Evolutionary conservation across 2,888 invertebrate species (phyloP).

Genomic region (Spodoptera exigua): DNA sequence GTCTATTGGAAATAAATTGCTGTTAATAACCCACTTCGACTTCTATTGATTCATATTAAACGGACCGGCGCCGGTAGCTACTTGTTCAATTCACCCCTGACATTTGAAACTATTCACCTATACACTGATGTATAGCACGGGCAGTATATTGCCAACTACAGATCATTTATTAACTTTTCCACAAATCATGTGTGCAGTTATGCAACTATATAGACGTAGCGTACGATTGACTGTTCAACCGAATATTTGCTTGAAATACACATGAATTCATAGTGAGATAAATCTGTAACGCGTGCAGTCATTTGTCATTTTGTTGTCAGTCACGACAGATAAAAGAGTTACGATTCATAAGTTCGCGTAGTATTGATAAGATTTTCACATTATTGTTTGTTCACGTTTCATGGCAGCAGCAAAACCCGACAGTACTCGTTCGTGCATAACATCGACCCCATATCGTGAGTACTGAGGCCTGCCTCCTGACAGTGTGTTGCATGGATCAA

Average conservation of each 20-base stretch:
- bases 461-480: constrained; percentile 62
- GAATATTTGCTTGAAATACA: constrained; percentile 1
- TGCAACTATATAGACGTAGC: constrained; percentile 35
- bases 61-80: constrained; percentile 71
- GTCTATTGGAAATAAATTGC: constrained; percentile 77
- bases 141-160: constrained; percentile 6
- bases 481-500: constrained; percentile 58
- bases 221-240: constrained; percentile 26
- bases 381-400: constrained; percentile 68
- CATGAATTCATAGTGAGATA: constrained; percentile 31
- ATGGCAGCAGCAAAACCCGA: constrained; percentile 75
- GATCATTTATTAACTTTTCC: constrained; percentile 20
- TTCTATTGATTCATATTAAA: constrained; percentile 84
- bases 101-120: constrained; percentile 61
- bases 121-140: constrained; percentile 17
- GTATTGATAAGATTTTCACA: constrained; percentile 58
- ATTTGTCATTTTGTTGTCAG: constrained; percentile 15
- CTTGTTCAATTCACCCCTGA: constrained; percentile 76
- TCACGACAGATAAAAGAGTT: constrained; percentile 11
- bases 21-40: constrained; percentile 76
- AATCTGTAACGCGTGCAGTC: constrained; percentile 9
- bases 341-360: constrained; percentile 45
- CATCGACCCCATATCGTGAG: constrained; percentile 84
- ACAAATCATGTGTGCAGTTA: constrained; percentile 29
- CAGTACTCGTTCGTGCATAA: constrained; percentile 87